Percentiles rank a stretch among this genome's conserved stretches.
Evolutionary conservation across 1,140 invertebrate genomes (phyloP).

Genomic region (Orussus abietinus): DNA sequence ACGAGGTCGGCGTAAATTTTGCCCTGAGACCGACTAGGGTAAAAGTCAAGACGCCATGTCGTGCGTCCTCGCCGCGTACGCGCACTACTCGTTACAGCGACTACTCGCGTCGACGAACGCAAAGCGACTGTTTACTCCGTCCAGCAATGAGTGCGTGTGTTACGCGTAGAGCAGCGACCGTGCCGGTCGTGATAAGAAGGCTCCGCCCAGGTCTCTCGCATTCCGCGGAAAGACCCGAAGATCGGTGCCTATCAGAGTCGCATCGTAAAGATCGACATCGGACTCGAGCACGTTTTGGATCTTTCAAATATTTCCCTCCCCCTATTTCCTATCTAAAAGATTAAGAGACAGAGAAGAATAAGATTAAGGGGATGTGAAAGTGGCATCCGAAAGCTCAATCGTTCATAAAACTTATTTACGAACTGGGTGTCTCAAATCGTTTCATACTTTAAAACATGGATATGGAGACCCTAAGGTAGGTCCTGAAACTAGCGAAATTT

Average conservation of each 20-base stretch:
- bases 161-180: too few relatives aligned
- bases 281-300: conserved; percentile 27
- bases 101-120: conserved; percentile 25
- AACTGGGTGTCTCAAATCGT: too few relatives aligned
- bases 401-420: too few relatives aligned
- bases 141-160: conserved; percentile 13
- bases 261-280: conserved; percentile 23
- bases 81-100: conserved; percentile 17
- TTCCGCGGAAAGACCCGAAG: background rate
- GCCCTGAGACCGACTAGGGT: background rate
- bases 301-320: too few relatives aligned
- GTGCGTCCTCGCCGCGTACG: background rate
- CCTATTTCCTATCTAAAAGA: too few relatives aligned
- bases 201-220: conserved; percentile 9
- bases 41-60: conserved; percentile 3
- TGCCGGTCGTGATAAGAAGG: conserved; percentile 25
- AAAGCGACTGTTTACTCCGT: conserved; percentile 36
- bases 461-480: too few relatives aligned
- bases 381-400: too few relatives aligned
- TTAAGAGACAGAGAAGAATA: too few relatives aligned
- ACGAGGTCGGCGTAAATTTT: background rate
- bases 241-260: conserved; percentile 3
- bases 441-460: too few relatives aligned
- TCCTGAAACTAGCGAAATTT: too few relatives aligned
- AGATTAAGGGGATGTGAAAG: too few relatives aligned